phyloP scores from a whole-genome alignment of 2,888 invertebrate species.

The Diadromus collaris region DNA sequence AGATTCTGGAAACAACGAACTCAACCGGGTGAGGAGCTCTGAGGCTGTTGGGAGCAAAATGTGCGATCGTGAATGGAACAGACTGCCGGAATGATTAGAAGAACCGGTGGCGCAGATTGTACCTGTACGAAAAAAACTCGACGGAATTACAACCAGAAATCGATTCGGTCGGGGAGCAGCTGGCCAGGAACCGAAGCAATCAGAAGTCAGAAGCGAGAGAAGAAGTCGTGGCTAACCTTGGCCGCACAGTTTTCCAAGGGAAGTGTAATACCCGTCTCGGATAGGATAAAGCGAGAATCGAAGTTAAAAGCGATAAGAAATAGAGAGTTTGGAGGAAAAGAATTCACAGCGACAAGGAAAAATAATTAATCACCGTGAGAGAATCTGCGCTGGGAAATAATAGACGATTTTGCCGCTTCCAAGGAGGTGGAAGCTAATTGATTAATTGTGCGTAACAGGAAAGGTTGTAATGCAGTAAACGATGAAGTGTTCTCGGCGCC shows the following conservation, averaged over 20 bases:
- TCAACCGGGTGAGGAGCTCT: neutral
- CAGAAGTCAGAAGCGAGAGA: conserved; percentile 70
- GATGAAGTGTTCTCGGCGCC: neutral
- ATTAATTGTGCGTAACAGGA: neutral
- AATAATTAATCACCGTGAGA: conserved; percentile 34
- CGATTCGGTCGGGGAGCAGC: conserved; percentile 74
- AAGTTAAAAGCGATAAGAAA: neutral
- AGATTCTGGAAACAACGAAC: conserved; percentile 5
- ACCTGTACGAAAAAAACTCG: conserved; percentile 62
- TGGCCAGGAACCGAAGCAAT: conserved; percentile 75
- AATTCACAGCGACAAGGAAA: conserved; percentile 38
- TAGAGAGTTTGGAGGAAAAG: neutral
- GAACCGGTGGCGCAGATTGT: conserved; percentile 5
- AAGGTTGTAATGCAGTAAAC: neutral
- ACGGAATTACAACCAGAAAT: conserved; percentile 68
- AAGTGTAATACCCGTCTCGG: neutral
- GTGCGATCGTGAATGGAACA: neutral
- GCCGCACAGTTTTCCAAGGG: neutral
- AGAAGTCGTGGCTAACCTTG: conserved; percentile 25
- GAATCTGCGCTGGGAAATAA: conserved; percentile 34
- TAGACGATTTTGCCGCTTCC: neutral
- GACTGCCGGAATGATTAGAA: conserved; percentile 19
- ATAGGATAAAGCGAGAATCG: neutral
- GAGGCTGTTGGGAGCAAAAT: neutral
- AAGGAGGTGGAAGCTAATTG: neutral